Evolutionary conservation across 2,113 vertebrate species (phyloP).

Genomic region (Oncorhynchus masou): DNA sequence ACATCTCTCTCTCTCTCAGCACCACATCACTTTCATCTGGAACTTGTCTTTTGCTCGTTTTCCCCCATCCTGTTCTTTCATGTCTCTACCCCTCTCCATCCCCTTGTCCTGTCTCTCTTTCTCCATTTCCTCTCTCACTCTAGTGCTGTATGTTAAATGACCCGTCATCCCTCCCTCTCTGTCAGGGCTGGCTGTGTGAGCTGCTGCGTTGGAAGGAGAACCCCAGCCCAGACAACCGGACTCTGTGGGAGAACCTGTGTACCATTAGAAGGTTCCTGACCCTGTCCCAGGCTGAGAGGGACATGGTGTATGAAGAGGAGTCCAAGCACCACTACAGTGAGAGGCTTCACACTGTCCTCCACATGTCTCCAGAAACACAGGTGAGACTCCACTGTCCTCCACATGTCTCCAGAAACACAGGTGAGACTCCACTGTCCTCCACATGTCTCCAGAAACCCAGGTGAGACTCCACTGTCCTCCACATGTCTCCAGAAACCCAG

Average conservation of each 20-base stretch:
- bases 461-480: too few relatives aligned
- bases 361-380: constrained; percentile 83
- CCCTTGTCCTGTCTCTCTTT: neutral
- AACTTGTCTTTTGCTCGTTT: neutral
- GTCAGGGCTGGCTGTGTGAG: constrained; percentile 92
- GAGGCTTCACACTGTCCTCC: constrained; percentile 81
- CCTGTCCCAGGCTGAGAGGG: constrained; percentile 81
- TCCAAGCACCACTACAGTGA: constrained; percentile 87
- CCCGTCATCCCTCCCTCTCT: neutral
- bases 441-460: too few relatives aligned
- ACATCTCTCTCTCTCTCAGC: constrained; percentile 72
- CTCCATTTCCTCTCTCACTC: neutral
- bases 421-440: too few relatives aligned
- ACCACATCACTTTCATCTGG: neutral
- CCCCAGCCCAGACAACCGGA: constrained; percentile 90
- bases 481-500: too few relatives aligned
- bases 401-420: too few relatives aligned
- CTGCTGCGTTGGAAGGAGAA: constrained; percentile 93
- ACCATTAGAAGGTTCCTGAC: constrained; percentile 90
- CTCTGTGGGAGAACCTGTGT: constrained; percentile 95
- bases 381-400: constrained; percentile 56
- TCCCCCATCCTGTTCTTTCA: neutral
- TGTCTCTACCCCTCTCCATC: constrained; percentile 10
- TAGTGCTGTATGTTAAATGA: neutral
- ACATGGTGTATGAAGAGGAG: constrained; percentile 89